A percentile compares a stretch with the other conserved stretches of the same genome.
Conservation (phyloP, 2,113 vertebrate genomes). For the Pseudopipra pipra region DNA sequence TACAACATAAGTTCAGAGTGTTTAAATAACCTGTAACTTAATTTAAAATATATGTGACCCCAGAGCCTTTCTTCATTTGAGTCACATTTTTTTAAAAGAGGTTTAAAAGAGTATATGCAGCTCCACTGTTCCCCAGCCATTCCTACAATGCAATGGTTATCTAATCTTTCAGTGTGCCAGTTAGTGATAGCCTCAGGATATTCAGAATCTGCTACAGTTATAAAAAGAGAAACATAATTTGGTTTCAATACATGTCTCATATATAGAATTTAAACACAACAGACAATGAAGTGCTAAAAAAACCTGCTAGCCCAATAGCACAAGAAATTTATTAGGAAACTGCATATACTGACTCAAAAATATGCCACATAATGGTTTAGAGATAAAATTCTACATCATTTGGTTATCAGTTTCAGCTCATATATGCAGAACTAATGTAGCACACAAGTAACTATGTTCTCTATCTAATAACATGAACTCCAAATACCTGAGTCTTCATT, state of each 20-base stretch:
- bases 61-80: background rate
- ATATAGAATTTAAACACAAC: background rate
- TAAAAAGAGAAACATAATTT: background rate
- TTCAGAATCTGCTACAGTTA: slow-evolving; percentile 1
- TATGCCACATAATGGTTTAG: background rate
- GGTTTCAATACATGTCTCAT: background rate
- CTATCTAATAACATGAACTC: background rate
- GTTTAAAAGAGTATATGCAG: background rate
- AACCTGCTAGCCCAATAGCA: background rate
- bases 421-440: background rate
- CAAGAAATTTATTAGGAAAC: background rate
- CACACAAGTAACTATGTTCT: background rate
- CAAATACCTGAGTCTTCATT: background rate
- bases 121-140: background rate
- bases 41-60: background rate
- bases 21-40: background rate
- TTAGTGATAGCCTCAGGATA: background rate
- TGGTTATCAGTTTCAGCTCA: background rate
- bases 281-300: background rate
- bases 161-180: background rate
- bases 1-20: background rate
- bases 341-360: background rate
- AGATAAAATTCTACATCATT: background rate
- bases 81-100: background rate
- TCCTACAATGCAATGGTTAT: background rate